These are phyloP conservation scores for Papilio aristodemus DNA, from an alignment of 1,140 invertebrate species.

Conservation along the genomic window DNA sequence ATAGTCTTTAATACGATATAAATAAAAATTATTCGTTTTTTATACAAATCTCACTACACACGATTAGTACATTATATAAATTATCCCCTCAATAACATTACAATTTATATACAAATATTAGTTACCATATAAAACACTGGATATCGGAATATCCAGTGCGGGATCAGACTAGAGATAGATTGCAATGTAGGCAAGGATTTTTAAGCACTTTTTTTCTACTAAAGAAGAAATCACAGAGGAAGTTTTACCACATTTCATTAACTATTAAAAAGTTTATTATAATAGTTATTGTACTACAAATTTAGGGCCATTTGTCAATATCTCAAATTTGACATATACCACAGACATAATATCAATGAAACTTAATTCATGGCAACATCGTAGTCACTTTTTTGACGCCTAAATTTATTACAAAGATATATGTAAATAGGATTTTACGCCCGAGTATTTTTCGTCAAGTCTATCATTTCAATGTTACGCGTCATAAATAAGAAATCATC, in stretches of 20 bases:
- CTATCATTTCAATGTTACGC: slow-evolving; percentile 29
- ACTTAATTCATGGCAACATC: slow-evolving; percentile 20
- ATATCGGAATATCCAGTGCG: slow-evolving; percentile 35
- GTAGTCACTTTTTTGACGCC: slow-evolving; percentile 9
- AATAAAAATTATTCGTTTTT: slow-evolving; percentile 26
- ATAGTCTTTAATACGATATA: slow-evolving; percentile 24
- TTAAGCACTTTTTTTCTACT: slow-evolving; percentile 43
- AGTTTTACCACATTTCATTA: slow-evolving; percentile 24
- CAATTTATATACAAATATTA: slow-evolving; percentile 25
- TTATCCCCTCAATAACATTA: neutral
- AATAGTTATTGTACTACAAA: slow-evolving; percentile 19
- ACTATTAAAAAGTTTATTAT: slow-evolving; percentile 6
- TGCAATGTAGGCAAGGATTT: slow-evolving; percentile 68
- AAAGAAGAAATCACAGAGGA: slow-evolving; percentile 32
- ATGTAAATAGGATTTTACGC: slow-evolving; percentile 18
- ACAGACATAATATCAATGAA: slow-evolving; percentile 10
- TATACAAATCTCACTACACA: slow-evolving; percentile 33
- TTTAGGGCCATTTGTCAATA: neutral
- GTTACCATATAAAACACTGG: neutral
- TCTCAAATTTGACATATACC: neutral
- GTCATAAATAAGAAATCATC: slow-evolving; percentile 29
- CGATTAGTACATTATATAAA: slow-evolving; percentile 4
- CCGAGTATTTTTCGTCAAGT: slow-evolving; percentile 33
- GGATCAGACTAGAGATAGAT: slow-evolving; percentile 68
- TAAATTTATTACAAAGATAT: slow-evolving; percentile 8